Conservation (phyloP, 2,113 vertebrate species). For the Hippocampus abdominalis region DNA sequence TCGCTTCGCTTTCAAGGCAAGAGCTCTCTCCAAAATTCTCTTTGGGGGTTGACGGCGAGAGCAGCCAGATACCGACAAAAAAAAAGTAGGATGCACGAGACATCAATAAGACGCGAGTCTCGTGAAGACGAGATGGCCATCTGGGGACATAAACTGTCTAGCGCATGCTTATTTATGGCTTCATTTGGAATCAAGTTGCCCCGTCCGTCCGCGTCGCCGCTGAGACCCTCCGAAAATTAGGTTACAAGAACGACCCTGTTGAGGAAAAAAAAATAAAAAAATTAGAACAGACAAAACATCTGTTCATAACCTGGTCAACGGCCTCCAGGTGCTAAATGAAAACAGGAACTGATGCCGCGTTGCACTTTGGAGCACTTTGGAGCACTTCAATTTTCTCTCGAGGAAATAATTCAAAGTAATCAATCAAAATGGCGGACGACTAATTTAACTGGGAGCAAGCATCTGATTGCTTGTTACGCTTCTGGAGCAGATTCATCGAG, state of each 20-base stretch:
- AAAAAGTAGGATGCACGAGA: conserved; percentile 28
- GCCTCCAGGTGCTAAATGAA: neutral
- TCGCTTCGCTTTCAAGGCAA: neutral
- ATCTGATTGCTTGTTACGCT: neutral
- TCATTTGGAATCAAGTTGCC: conserved; percentile 4
- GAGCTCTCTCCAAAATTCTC: conserved; percentile 19
- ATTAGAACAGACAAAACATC: conserved; percentile 8
- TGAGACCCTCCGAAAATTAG: neutral
- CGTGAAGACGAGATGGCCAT: conserved; percentile 40
- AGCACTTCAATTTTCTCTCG: neutral
- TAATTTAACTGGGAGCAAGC: neutral
- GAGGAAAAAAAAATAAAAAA: neutral
- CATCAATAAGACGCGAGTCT: conserved; percentile 24
- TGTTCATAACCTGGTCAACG: neutral
- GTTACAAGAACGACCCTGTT: conserved; percentile 9
- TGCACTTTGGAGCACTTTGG: neutral
- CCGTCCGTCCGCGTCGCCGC: neutral
- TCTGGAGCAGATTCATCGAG: neutral
- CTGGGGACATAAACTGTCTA: conserved; percentile 45
- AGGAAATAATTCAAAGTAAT: neutral
- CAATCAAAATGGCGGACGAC: neutral
- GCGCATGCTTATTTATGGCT: conserved; percentile 26
- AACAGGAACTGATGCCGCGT: neutral
- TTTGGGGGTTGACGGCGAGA: conserved; percentile 43
- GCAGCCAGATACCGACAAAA: conserved; percentile 40